A percentile compares a stretch with the other conserved stretches of the same genome.
Conservation (phyloP, 2,113 vertebrate species). For the Brienomyrus longianalis region DNA sequence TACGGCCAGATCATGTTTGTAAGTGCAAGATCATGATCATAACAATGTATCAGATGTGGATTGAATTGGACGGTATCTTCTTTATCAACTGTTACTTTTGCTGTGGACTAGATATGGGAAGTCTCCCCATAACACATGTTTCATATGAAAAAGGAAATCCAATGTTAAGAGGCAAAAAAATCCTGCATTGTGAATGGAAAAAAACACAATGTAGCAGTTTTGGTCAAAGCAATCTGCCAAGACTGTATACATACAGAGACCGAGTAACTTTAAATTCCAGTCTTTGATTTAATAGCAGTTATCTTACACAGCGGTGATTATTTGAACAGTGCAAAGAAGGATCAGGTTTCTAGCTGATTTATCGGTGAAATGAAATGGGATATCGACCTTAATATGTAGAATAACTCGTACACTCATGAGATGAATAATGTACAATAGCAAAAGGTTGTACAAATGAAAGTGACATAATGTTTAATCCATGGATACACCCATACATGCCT, state of each 20-base stretch:
- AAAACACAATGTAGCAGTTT: background rate
- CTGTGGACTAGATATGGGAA: background rate
- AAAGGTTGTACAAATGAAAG: background rate
- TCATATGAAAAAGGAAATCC: background rate
- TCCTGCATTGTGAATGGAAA: background rate
- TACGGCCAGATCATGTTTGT: background rate
- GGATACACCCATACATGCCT: background rate
- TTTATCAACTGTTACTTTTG: background rate
- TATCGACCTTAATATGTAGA: background rate
- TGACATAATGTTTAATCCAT: background rate
- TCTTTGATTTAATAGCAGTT: background rate
- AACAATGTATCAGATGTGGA: background rate
- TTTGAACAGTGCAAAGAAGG: background rate
- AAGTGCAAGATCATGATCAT: background rate
- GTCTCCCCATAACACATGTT: background rate
- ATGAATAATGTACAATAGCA: background rate
- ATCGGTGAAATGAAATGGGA: background rate
- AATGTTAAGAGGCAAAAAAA: background rate
- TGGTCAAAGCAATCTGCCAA: background rate
- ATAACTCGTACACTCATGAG: background rate
- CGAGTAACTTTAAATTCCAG: background rate
- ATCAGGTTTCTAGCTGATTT: background rate
- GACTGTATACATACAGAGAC: background rate
- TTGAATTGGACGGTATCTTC: background rate
- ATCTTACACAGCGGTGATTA: background rate